Evolutionary conservation across 2,888 invertebrate species (phyloP), one percentile per base, ranked within the genome.

Genomic region (Sminthurinus aureus): DNA sequence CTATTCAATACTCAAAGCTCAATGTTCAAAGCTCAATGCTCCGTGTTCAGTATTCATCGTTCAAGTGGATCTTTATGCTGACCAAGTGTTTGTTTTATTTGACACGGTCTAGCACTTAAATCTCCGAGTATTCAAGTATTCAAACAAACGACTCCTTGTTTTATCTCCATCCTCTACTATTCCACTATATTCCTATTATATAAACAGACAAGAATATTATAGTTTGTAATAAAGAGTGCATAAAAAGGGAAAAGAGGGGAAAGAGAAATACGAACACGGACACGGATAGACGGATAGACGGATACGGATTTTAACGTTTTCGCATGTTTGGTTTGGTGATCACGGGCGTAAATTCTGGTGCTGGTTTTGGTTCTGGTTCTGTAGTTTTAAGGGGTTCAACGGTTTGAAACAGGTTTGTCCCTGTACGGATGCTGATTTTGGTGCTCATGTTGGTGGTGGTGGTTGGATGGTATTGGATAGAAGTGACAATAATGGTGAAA

Each of bases 31-130:
- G n/a, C 38, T 38, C 38, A 38, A 38, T 38, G 6, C 38, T n/a
- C n/a, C 38, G 6, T 38, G 6, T 38, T 6, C 1, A 38, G 3
- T 38, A 38, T 38, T n/a, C 38, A 38, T 11, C 6, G 52, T n/a
- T 67, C 69, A 69, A 22, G 69, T 26, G 71, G 24, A 24, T 71
- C 71, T 15, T 18, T n/a, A 76, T 76, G 64, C 78, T 78, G 78
- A 78, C 78, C 78, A 58, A 78, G 78, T 78, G 78, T 78, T 78
- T 78, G 78, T 64, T 78, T 77, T 64, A 78, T 78, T 52, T 58
- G 78, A 71, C 71, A 71, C 71, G 71, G 24, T 38, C 38, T 38
- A 38, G 38, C 38, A 38, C 38, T 38, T 38, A 38, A 38, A 38
- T 38, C 38, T 6, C 6, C 6, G 38, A 38, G 38, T 38, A 38